phyloP scores from a whole-genome alignment of 1,140 invertebrate genomes.

The Heliothis virescens region DNA sequence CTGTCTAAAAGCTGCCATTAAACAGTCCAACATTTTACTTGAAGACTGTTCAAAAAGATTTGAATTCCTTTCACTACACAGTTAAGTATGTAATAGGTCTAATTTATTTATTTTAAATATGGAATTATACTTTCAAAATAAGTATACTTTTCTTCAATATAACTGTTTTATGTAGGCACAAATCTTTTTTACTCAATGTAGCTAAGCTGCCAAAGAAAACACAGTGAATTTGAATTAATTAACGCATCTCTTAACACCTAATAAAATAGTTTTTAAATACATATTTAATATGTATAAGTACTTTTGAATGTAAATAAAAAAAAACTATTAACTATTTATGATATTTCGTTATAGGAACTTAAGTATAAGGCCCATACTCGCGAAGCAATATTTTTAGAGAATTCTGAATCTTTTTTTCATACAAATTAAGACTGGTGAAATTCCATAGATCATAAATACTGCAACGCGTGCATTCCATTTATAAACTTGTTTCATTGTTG shows the following conservation, averaged over 20 bases:
- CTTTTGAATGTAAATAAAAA: not conserved
- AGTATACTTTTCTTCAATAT: too few relatives aligned
- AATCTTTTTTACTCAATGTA: not conserved
- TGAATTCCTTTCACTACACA: slow-evolving; percentile 7
- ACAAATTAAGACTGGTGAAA: too few relatives aligned
- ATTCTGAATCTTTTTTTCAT: too few relatives aligned
- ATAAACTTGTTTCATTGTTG: slow-evolving; percentile 6
- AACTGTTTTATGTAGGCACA: not conserved
- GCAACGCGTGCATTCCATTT: not conserved
- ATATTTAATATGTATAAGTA: not conserved
- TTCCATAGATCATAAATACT: not conserved
- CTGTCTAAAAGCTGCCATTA: slow-evolving; percentile 35
- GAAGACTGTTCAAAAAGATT: slow-evolving; percentile 9
- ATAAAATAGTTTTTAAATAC: not conserved
- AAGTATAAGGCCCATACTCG: not conserved
- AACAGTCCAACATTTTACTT: not conserved
- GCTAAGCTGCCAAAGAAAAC: slow-evolving; percentile 24
- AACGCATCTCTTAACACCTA: not conserved
- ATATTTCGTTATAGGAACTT: slow-evolving; percentile 16
- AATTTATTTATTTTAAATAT: not conserved
- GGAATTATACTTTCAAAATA: too few relatives aligned
- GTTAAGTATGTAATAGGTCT: not conserved
- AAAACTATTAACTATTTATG: slow-evolving; percentile 1
- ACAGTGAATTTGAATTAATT: not conserved
- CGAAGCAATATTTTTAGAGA: not conserved